Evolutionary conservation across 2,797 vertebrate genomes (phyloP).

Genomic region (Adelosebastes latens): DNA sequence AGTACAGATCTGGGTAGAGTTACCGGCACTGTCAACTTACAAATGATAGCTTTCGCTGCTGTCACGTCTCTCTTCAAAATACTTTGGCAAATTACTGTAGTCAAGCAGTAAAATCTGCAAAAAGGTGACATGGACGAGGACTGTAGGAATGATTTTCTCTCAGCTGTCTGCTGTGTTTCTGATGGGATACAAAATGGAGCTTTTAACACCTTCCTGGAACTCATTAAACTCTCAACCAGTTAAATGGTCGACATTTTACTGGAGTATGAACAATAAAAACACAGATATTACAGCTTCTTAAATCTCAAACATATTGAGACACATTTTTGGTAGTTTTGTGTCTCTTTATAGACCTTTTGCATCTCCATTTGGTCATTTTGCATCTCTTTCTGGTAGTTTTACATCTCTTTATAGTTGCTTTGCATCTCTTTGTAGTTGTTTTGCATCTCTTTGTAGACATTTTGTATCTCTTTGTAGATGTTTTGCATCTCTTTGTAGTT

Average conservation of each 20-base stretch:
- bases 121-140: neutral
- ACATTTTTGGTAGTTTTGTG: no score
- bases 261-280: conserved; percentile 13
- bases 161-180: neutral
- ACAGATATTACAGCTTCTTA: conserved; percentile 15
- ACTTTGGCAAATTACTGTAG: conserved; percentile 7
- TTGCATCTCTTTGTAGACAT: no score
- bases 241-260: conserved; percentile 3
- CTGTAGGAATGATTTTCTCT: neutral
- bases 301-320: neutral
- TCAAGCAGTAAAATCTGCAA: neutral
- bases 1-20: conserved; percentile 8
- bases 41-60: neutral
- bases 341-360: no score
- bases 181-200: neutral
- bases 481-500: no score
- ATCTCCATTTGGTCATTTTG: no score
- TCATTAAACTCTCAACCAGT: conserved; percentile 35
- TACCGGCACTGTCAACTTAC: conserved; percentile 6
- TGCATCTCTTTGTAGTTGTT: no score
- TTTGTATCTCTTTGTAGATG: no score
- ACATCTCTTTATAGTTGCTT: no score
- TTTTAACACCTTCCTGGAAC: conserved; percentile 21
- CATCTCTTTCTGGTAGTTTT: no score
- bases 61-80: neutral